Base-by-base conservation (phyloP, 2,797 vertebrate genomes). In the Geotrypetes seraphini region DNA sequence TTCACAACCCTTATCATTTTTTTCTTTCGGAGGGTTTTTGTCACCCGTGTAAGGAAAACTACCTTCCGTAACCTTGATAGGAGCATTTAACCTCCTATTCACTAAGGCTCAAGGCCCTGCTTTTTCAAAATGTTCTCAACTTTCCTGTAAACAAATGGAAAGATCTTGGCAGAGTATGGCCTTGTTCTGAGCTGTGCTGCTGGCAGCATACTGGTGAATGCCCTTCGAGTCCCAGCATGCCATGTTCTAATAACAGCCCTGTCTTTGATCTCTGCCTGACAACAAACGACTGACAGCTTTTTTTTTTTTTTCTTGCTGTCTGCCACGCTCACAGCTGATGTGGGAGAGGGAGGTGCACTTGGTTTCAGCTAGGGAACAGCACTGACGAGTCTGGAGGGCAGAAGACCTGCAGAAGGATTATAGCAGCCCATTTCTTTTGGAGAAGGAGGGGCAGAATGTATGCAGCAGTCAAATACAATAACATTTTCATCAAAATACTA, bases 241-340 rank as follows among this genome's bases (percentile, higher is more conserved):
- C 28, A 28, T n/a, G 20, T 45, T 34, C 35, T 33, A 7, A 4
- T 16, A 28, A 31, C 33, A 13, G 16, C 23, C 31, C 37, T 27
- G 25, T 14, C 20, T 10, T 20, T 35, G 31, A 33, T 40, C 37
- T 43, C 7, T 13, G 29, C 18, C 10, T 25, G 50, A 33, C 20
- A 18, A 28, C 21, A 13, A 29, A 22, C 0, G 0, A 14, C 31
- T 38, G 47, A 42, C 0, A 1, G 25, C 28, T 5, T 5, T 17
- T 29, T n/a, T n/a, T n/a, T n/a, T 12, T n/a, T n/a, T n/a, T n/a
- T 12, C 39, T 36, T 21, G n/a, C n/a, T 48, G 40, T 33, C 29
- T 49, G 39, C 42, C n/a, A 1, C 3, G 18, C 18, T 22, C n/a
- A 6, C 1, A 0, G n/a, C 17, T 16, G 20, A 9, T 0, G 0